Conservation (phyloP, 2,888 invertebrate species). For the Brachyptera putata region DNA sequence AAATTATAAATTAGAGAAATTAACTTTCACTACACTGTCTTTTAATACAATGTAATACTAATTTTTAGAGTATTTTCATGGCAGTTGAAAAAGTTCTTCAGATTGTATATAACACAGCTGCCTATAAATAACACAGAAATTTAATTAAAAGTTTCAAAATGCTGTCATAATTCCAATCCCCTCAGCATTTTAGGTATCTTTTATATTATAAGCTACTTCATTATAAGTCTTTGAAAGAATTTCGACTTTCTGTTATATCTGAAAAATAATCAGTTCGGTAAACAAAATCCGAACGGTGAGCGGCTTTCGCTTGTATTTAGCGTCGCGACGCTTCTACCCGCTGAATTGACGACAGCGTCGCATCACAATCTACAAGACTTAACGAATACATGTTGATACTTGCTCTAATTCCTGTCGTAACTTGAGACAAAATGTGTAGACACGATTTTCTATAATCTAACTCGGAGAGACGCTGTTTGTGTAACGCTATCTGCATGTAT, state of each 20-base stretch:
- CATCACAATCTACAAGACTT: neutral
- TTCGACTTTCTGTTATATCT: too few relatives aligned
- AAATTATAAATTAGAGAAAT: too few relatives aligned
- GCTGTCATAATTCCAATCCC: neutral
- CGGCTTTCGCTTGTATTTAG: neutral
- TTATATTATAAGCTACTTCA: neutral
- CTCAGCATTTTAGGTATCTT: neutral
- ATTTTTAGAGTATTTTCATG: too few relatives aligned
- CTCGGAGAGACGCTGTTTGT: neutral
- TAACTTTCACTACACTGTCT: too few relatives aligned
- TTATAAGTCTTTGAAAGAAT: too few relatives aligned
- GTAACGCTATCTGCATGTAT: neutral
- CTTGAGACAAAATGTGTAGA: slow-evolving; percentile 13
- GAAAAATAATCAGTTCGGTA: too few relatives aligned
- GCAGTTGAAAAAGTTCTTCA: too few relatives aligned
- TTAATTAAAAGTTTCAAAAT: neutral
- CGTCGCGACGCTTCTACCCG: slow-evolving; percentile 20
- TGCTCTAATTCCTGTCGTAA: slow-evolving; percentile 8
- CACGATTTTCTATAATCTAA: neutral
- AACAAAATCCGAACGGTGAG: too few relatives aligned
- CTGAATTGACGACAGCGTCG: slow-evolving; percentile 9
- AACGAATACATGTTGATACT: slow-evolving; percentile 12
- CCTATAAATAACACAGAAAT: too few relatives aligned
- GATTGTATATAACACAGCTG: too few relatives aligned
- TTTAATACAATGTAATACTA: too few relatives aligned